Base-by-base conservation (phyloP, 2,113 vertebrate species). In the Crotalus horridus region DNA sequence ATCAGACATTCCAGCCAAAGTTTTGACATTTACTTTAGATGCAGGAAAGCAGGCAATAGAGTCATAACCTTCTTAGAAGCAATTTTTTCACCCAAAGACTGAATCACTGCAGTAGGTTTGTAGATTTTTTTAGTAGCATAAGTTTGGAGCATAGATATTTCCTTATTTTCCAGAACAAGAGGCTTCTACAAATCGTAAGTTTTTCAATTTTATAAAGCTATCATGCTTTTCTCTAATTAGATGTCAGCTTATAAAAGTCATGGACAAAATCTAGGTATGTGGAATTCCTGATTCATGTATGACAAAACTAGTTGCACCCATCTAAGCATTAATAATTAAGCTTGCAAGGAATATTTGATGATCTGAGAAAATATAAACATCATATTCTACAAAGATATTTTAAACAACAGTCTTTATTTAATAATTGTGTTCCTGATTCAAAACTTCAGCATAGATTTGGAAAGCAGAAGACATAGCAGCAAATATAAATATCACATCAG, bases 351-450 rank as follows among this genome's bases (percentile, higher is more conserved):
- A 86, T 48, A 51, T 29, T 17, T 29, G 8, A 61, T 33, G 39
- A 61, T 39, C 8, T 81, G 53, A 56, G 74, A 86, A 86, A 46
- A 74, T 88, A 39, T 48, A 91, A 86, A 91, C 64, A 90, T 91
- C 56, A 29, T 43, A 48, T 24, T 55, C 48, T 88, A n/a, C 46
- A 48, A 86, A 86, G 9, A 17, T 88, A 24, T 20, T 20, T 51
- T 11, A n/a, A 53, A 58, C 11, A 61, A n/a, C 13, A 59, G 11
- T 29, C 69, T 15, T 88, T 46, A 24, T 1, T 58, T 87, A 59
- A 26, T 0, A 0, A 59, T 3, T 0, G 8, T 24, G 13, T 1
- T 90, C 7, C 87, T 0, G 0, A 26, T 91, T 53, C 9, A 21
- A 92, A 1, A 0, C 1, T 11, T 11, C 59, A 55, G 15, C 64